Percentiles rank a stretch among this genome's conserved stretches.
Evolutionary conservation across 1,140 invertebrate species (phyloP).

Genomic region (Hirudo medicinalis): DNA sequence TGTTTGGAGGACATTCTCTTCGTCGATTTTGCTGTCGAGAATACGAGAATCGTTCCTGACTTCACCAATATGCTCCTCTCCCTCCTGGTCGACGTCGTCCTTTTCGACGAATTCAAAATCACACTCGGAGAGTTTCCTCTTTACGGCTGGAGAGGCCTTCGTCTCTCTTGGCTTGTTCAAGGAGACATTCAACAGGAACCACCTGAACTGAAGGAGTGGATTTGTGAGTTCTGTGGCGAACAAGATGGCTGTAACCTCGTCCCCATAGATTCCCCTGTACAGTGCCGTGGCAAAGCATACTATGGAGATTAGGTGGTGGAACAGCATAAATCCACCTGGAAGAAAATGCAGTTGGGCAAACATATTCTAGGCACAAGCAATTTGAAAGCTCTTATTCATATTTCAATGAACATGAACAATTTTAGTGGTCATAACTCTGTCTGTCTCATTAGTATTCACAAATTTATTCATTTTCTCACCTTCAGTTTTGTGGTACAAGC

Average conservation of each 20-base stretch:
- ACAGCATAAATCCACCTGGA: slow-evolving; percentile 35
- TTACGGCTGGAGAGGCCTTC: background rate
- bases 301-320: slow-evolving; percentile 36
- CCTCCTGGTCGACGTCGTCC: too few relatives aligned
- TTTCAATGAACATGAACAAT: slow-evolving; percentile 2
- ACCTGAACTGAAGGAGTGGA: slow-evolving; percentile 38
- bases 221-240: slow-evolving; percentile 39
- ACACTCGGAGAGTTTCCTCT: background rate
- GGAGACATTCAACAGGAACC: slow-evolving; percentile 26
- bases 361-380: background rate
- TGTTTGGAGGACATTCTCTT: too few relatives aligned
- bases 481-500: slow-evolving; percentile 36
- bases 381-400: background rate
- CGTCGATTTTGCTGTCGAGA: background rate
- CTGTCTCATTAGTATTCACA: background rate
- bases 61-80: too few relatives aligned
- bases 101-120: too few relatives aligned
- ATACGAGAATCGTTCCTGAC: background rate
- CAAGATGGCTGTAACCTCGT: slow-evolving; percentile 36
- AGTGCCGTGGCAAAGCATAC: slow-evolving; percentile 28
- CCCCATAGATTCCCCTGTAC: slow-evolving; percentile 32
- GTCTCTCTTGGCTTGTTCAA: background rate
- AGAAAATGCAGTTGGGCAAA: slow-evolving; percentile 2
- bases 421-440: too few relatives aligned
- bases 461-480: slow-evolving; percentile 26